Evolutionary conservation across 2,888 invertebrate genomes (phyloP).

Genomic region (Acanthopleura granulata): DNA sequence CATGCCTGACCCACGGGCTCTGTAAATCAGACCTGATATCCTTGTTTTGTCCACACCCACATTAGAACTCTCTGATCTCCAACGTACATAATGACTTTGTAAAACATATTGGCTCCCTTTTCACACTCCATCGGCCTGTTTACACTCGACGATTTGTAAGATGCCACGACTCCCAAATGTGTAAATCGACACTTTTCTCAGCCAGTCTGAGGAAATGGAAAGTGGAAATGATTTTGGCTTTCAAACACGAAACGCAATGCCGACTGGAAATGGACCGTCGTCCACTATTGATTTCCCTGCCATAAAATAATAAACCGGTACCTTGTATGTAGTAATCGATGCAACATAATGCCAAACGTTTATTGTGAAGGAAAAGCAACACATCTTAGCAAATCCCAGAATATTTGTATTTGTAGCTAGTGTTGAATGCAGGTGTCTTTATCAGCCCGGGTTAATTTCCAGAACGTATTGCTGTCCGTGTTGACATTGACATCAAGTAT

Average conservation of each 20-base stretch:
- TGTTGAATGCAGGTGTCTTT: too few species aligned
- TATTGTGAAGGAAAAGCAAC: background rate
- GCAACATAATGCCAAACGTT: background rate
- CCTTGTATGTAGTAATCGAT: background rate
- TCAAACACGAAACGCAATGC: background rate
- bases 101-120: slow-evolving; percentile 8
- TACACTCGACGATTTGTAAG: background rate
- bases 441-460: too few species aligned
- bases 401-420: too few species aligned
- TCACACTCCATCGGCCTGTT: background rate
- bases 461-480: too few species aligned
- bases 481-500: too few species aligned
- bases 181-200: background rate
- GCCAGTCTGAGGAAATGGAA: background rate
- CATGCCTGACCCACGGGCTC: background rate
- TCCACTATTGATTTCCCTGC: background rate
- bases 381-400: background rate
- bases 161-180: background rate
- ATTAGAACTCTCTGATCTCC: slow-evolving; percentile 3
- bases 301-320: slow-evolving; percentile 6
- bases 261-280: background rate
- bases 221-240: slow-evolving; percentile 4
- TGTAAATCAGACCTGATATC: background rate
- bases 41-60: background rate
- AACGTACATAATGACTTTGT: slow-evolving; percentile 5